Conservation (phyloP, 2,113 vertebrate genomes). For the Pavo muticus region DNA sequence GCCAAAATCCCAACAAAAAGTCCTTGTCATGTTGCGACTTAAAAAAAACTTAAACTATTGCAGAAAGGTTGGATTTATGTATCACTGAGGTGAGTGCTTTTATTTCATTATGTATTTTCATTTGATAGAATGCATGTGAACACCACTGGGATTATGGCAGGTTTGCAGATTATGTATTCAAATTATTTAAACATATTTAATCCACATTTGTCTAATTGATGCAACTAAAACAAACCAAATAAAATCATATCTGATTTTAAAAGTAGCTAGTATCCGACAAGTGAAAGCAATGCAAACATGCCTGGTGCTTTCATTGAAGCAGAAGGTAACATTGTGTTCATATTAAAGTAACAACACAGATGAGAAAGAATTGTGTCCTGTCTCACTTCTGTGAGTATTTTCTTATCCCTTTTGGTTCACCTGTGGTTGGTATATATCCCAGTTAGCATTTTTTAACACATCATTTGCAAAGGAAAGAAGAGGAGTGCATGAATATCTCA, state of each 20-base stretch:
- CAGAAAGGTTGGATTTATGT: not conserved
- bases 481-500: conserved; percentile 23
- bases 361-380: conserved; percentile 21
- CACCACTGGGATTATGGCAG: not conserved
- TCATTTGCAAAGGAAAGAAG: conserved; percentile 65
- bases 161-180: not conserved
- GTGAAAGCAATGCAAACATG: not conserved
- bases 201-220: not conserved
- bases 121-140: not conserved
- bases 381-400: conserved; percentile 24
- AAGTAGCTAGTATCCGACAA: not conserved
- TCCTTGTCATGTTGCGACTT: not conserved
- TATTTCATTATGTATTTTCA: not conserved
- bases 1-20: not conserved
- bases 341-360: conserved; percentile 14
- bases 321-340: conserved; percentile 3
- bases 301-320: not conserved
- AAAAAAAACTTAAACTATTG: not conserved
- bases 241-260: not conserved
- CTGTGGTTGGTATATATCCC: conserved; percentile 58
- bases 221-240: not conserved
- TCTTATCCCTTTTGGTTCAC: conserved; percentile 59
- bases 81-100: not conserved
- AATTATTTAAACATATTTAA: not conserved
- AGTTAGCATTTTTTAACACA: conserved; percentile 71